These are phyloP conservation scores for Hippasteria phrygiana DNA, from an alignment of 53 echinoderm and acorn worm genomes.

Conservation along the genomic window DNA sequence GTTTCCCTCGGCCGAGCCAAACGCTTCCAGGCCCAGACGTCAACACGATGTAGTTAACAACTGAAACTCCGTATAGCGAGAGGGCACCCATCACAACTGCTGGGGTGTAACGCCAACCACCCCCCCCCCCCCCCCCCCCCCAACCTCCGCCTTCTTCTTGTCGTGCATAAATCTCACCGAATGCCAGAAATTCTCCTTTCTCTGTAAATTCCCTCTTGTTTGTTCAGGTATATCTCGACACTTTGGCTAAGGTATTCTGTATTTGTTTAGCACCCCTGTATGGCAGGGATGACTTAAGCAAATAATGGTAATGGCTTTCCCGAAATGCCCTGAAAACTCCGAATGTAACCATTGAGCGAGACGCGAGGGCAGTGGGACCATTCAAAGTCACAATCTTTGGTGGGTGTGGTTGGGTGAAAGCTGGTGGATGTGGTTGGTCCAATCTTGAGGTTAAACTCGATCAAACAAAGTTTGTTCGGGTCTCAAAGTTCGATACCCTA, in stretches of 20 bases:
- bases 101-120: not conserved
- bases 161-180: not conserved
- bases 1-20: not conserved
- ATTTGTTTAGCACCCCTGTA: constrained; percentile 45
- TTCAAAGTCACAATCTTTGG: too few species aligned
- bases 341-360: not conserved
- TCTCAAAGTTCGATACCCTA: too few species aligned
- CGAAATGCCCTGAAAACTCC: not conserved
- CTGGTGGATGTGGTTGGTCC: too few species aligned
- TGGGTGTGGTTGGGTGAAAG: too few species aligned
- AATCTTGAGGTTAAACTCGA: too few species aligned
- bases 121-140: not conserved
- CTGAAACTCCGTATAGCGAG: constrained; percentile 5
- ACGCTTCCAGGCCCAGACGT: constrained; percentile 44
- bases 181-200: constrained; percentile 2
- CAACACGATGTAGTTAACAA: constrained; percentile 59
- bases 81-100: not conserved
- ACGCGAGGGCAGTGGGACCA: not conserved
- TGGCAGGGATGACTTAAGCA: not conserved
- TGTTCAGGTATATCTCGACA: constrained; percentile 41
- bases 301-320: constrained; percentile 42
- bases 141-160: not conserved
- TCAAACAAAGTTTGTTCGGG: too few species aligned
- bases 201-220: constrained; percentile 30
- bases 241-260: constrained; percentile 28